These are phyloP conservation scores for Aquatica leii DNA, from an alignment of 2,888 invertebrate genomes.

Conservation along the genomic window DNA sequence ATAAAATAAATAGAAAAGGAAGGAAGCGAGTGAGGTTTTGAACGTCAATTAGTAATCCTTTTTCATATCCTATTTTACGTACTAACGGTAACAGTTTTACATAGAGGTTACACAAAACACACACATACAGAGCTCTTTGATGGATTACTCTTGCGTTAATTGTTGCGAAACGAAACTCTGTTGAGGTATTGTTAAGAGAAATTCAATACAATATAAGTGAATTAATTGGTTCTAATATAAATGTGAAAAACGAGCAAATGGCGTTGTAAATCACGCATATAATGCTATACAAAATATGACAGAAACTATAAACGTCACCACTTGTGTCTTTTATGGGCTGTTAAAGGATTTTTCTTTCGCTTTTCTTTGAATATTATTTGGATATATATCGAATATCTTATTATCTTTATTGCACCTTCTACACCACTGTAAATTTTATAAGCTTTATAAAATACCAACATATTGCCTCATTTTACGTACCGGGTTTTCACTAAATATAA, in stretches of 20 bases:
- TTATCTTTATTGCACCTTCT: conserved; percentile 10
- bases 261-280: conserved; percentile 11
- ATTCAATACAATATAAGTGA: conserved; percentile 3
- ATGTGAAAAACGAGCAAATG: neutral
- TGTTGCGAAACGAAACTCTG: conserved; percentile 12
- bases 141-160: conserved; percentile 21
- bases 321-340: conserved; percentile 25
- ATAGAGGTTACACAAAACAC: conserved; percentile 16
- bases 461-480: no score
- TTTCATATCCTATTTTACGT: no score
- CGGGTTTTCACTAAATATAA: no score
- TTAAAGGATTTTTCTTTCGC: conserved; percentile 22
- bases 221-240: neutral
- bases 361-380: conserved; percentile 19
- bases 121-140: conserved; percentile 15
- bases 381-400: conserved; percentile 26
- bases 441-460: neutral
- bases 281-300: conserved; percentile 19
- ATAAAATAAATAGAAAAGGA: no score
- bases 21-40: no score
- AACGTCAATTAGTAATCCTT: no score
- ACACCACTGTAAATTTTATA: conserved; percentile 7
- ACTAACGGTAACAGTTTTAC: no score
- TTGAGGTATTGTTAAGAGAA: conserved; percentile 10
- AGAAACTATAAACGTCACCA: conserved; percentile 21